Conservation (phyloP, 2,113 vertebrate genomes). For the Galeopterus variegatus region DNA sequence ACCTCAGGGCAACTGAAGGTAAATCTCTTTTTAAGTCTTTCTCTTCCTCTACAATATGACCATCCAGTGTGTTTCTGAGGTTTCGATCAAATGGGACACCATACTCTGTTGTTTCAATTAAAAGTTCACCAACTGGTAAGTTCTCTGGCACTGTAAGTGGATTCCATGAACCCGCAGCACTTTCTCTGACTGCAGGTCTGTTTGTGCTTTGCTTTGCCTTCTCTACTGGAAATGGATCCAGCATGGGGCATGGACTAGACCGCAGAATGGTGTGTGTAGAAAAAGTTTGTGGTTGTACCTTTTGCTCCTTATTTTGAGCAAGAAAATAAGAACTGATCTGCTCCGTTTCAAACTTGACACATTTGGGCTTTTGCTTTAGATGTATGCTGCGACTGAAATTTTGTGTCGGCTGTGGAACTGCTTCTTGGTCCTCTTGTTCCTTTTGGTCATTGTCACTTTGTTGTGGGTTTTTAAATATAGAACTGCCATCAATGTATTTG, state of each 20-base stretch:
- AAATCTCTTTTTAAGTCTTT: not conserved
- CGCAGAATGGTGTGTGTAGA: not conserved
- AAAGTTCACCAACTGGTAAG: not conserved
- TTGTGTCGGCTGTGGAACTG: not conserved
- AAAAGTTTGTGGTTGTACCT: not conserved
- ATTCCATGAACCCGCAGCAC: not conserved
- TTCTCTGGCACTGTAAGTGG: not conserved
- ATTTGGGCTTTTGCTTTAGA: not conserved
- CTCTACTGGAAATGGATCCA: not conserved
- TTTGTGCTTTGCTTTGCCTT: constrained; percentile 3
- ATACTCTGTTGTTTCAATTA: not conserved
- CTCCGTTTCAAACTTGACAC: not conserved
- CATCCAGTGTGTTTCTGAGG: not conserved
- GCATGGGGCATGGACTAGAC: not conserved
- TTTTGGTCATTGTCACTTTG: not conserved
- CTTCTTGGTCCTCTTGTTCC: not conserved
- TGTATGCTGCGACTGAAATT: not conserved
- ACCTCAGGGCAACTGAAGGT: not conserved
- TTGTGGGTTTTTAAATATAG: not conserved
- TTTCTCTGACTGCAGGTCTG: not conserved
- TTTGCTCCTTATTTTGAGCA: not conserved
- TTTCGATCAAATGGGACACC: not conserved
- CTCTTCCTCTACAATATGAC: constrained; percentile 19
- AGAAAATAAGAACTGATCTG: not conserved
- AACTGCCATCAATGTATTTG: not conserved